These are phyloP conservation scores for Gymnosoma rotundatum DNA, from an alignment of 2,888 invertebrate genomes.

Conservation along the genomic window DNA sequence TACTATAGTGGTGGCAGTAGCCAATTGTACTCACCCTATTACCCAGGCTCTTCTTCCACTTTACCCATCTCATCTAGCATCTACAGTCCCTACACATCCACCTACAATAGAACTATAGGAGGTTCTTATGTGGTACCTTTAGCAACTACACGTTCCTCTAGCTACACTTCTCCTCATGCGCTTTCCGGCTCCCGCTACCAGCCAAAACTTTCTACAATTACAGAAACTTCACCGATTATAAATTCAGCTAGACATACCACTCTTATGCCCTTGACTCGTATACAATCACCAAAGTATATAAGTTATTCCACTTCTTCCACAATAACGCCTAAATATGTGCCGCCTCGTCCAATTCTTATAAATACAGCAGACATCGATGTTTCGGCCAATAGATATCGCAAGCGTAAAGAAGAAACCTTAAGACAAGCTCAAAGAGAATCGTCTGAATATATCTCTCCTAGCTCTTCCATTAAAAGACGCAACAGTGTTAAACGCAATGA, in stretches of 20 bases:
- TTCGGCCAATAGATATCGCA: conserved; percentile 84
- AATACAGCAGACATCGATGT: conserved; percentile 94
- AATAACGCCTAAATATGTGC: conserved; percentile 81
- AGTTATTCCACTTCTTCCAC: conserved; percentile 77
- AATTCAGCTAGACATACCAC: conserved; percentile 75
- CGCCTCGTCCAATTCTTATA: conserved; percentile 87
- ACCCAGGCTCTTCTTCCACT: conserved; percentile 80
- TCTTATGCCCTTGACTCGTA: conserved; percentile 82
- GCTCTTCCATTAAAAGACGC: conserved; percentile 48
- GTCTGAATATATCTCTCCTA: conserved; percentile 39
- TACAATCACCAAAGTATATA: conserved; percentile 84
- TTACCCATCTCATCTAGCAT: conserved; percentile 80
- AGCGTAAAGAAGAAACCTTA: conserved; percentile 68
- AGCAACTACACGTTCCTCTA: conserved; percentile 75
- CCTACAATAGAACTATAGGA: conserved; percentile 83
- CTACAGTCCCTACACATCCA: conserved; percentile 83
- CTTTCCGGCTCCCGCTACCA: conserved; percentile 84
- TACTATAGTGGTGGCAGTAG: conserved; percentile 83
- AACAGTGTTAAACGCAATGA: conserved; percentile 51
- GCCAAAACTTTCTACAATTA: conserved; percentile 89
- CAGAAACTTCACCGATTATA: conserved; percentile 83
- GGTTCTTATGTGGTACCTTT: conserved; percentile 79
- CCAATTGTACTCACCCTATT: conserved; percentile 83
- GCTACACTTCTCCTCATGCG: conserved; percentile 72
- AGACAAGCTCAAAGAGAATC: conserved; percentile 38